Evolutionary conservation across 2,113 vertebrate species (phyloP).

Genomic region (Brevimyrus niger): DNA sequence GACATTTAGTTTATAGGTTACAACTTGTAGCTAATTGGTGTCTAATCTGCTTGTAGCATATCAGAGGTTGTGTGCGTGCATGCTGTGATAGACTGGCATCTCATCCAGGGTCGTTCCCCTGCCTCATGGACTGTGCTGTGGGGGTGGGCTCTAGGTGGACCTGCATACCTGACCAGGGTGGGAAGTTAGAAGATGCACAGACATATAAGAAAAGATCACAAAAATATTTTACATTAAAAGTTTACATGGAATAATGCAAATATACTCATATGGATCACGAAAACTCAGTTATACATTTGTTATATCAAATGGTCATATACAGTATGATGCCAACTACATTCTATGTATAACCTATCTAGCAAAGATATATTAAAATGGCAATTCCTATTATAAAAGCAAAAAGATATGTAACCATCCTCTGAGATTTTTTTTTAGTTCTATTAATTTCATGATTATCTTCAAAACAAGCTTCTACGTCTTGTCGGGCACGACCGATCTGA

Average conservation of each 20-base stretch:
- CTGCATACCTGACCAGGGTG: background rate
- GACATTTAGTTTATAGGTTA: background rate
- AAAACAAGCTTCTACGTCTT: background rate
- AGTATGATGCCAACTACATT: background rate
- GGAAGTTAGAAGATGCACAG: background rate
- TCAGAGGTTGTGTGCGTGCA: background rate
- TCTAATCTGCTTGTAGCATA: background rate
- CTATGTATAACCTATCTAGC: background rate
- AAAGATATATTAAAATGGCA: background rate
- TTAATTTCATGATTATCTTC: background rate
- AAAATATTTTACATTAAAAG: background rate
- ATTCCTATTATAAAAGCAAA: background rate
- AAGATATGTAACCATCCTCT: background rate
- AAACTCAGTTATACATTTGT: background rate
- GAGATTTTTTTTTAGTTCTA: background rate
- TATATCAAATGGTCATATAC: background rate
- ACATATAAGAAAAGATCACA: background rate
- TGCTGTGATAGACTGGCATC: background rate
- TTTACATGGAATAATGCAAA: background rate
- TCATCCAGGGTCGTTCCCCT: background rate
- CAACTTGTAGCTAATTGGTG: background rate
- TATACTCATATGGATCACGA: background rate
- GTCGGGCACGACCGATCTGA: background rate
- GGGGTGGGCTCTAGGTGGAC: background rate
- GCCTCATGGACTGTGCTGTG: background rate